Base-by-base conservation (phyloP, 2,113 vertebrate species). In the Trichomycterus rosablanca region DNA sequence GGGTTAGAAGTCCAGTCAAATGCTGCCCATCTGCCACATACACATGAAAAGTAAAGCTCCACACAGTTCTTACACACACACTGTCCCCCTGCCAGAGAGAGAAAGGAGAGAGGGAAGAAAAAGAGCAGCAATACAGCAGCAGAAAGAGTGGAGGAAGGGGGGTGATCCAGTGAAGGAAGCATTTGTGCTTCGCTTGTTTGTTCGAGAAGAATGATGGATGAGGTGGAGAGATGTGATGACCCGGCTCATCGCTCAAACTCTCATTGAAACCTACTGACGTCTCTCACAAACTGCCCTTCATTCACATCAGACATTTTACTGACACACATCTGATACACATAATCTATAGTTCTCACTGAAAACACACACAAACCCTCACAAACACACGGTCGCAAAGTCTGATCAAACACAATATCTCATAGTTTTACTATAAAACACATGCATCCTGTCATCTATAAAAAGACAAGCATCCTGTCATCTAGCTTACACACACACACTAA, bases 141-240 rank as follows among this genome's bases (percentile, higher is more conserved):
- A 79, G 75, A 84, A 79, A 80, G 78, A 32, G 39, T 42, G 39
- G 32, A 50, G 44, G 44, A 28, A 60, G 32, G 80, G 78, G 82
- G n/a, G n/a, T n/a, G n/a, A n/a, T n/a, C n/a, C n/a, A n/a, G 81
- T 77, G 80, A 83, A 84, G 77, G 76, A 78, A 34, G 44, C 37
- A 52, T 83, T 81, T 75, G 77, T 79, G 22, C 19, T 39, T 56
- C 50, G 56, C 23, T 51, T 54, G 55, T 82, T 80, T 72, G 51
- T 83, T 86, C 82, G 81, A 83, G 80, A 75, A 76, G 66, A 83
- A 84, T 89, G 87, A 89, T 89, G 87, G 87, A 89, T 89, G 87
- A 87, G 84, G 80, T 78, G 77, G 83, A 78, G 82, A 79, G 84
- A 84, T 85, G 83, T 77, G 84, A 85, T 89, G 86, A 89, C 86